These are phyloP conservation scores for Drosophila putrida DNA, from an alignment of 2,888 invertebrate species.

Conservation along the genomic window DNA sequence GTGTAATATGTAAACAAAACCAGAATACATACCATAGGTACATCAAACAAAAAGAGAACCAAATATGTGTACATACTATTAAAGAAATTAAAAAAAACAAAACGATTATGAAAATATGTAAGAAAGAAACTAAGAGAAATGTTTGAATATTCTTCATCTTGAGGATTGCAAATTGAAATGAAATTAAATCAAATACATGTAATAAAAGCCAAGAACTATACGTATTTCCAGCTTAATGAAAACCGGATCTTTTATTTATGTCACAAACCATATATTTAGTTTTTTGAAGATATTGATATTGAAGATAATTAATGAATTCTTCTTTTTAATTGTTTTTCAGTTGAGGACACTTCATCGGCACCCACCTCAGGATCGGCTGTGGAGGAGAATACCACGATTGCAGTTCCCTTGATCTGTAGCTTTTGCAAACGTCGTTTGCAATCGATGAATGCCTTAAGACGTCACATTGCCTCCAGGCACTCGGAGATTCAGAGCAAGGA, in stretches of 20 bases:
- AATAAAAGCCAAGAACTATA: slow-evolving; percentile 56
- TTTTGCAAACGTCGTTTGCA: slow-evolving; percentile 83
- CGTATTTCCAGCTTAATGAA: slow-evolving; percentile 55
- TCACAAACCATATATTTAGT: too few relatives aligned
- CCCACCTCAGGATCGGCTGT: background rate
- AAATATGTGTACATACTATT: slow-evolving; percentile 38
- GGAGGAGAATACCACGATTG: slow-evolving; percentile 48
- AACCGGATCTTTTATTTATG: slow-evolving; percentile 6
- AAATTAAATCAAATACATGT: slow-evolving; percentile 39
- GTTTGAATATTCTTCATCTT: slow-evolving; percentile 14
- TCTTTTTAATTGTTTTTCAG: slow-evolving; percentile 3
- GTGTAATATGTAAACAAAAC: slow-evolving; percentile 33
- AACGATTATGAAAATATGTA: background rate
- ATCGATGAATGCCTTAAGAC: slow-evolving; percentile 82
- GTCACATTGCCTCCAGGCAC: slow-evolving; percentile 84
- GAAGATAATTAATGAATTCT: background rate
- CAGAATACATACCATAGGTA: background rate
- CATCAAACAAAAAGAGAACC: slow-evolving; percentile 23
- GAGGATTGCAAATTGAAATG: slow-evolving; percentile 16
- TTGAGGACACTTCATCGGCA: slow-evolving; percentile 1
- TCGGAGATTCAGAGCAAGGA: slow-evolving; percentile 81
- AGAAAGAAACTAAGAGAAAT: slow-evolving; percentile 6
- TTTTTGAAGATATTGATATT: too few relatives aligned
- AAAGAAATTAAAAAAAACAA: background rate
- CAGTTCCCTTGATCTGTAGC: slow-evolving; percentile 72